phyloP scores from a whole-genome alignment of 2,797 vertebrate genomes.

The Discoglossus pictus region DNA sequence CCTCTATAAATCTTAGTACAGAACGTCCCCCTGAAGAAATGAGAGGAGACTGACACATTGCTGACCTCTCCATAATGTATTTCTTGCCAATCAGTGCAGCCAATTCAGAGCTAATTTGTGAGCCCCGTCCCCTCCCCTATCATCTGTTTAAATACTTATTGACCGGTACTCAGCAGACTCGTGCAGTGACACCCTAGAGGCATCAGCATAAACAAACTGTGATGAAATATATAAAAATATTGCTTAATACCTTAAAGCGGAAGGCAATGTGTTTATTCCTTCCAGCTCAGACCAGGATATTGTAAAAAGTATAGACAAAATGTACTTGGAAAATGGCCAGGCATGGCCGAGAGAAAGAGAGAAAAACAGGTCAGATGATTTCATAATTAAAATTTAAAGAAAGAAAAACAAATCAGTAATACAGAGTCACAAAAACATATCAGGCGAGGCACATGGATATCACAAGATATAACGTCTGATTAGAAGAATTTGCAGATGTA shows the following conservation, averaged over 20 bases:
- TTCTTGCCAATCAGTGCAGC: neutral
- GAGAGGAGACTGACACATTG: neutral
- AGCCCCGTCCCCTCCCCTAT: neutral
- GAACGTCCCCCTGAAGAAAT: neutral
- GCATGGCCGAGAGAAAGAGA: too few species aligned
- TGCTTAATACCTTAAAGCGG: neutral
- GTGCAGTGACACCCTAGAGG: neutral
- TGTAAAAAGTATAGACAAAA: neutral
- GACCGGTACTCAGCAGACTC: neutral
- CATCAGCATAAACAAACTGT: constrained; percentile 1
- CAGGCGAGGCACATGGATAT: too few species aligned
- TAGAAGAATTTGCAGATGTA: too few species aligned
- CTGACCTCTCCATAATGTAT: neutral
- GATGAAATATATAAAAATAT: neutral
- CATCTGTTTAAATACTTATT: neutral
- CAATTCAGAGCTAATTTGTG: neutral
- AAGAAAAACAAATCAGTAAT: too few species aligned
- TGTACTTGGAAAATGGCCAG: neutral
- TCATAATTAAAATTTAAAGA: too few species aligned
- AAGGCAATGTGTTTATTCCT: neutral
- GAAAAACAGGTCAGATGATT: too few species aligned
- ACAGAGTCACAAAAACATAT: too few species aligned
- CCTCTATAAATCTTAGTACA: constrained; percentile 18
- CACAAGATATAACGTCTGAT: too few species aligned
- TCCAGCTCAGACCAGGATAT: neutral